phyloP scores from a whole-genome alignment of 2,888 invertebrate species.

The Aphodius sticticus region DNA sequence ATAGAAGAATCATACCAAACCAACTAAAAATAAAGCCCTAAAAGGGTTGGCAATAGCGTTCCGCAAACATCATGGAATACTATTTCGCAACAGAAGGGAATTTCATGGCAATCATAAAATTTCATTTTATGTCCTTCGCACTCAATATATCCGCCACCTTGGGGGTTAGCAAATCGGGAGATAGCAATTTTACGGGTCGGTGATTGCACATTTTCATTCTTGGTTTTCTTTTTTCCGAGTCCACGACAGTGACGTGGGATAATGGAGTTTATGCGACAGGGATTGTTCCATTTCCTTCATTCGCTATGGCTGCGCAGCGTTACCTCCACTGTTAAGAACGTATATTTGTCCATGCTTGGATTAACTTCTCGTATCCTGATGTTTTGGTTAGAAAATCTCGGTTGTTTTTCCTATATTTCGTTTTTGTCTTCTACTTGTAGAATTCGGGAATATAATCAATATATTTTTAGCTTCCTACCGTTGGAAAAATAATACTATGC shows the following conservation, averaged over 20 bases:
- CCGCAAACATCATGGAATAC: neutral
- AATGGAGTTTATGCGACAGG: constrained; percentile 4
- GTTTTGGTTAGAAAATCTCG: neutral
- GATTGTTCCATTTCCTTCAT: neutral
- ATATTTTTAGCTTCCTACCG: too few relatives aligned
- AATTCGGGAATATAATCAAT: too few relatives aligned
- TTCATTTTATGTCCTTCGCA: neutral
- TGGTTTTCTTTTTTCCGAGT: neutral
- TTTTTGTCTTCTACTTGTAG: too few relatives aligned
- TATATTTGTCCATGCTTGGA: neutral
- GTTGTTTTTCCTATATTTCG: neutral
- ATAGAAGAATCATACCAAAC: too few relatives aligned
- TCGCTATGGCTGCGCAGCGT: neutral
- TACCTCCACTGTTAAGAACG: neutral
- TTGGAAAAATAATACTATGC: too few relatives aligned
- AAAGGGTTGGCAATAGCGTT: too few relatives aligned
- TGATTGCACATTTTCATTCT: neutral
- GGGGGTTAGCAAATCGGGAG: neutral
- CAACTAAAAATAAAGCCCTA: too few relatives aligned
- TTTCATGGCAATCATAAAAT: neutral
- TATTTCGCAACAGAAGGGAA: neutral
- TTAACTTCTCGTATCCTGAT: neutral
- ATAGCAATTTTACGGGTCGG: neutral
- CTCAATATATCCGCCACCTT: neutral
- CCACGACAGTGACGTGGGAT: neutral